These are phyloP conservation scores for Carollia perspicillata DNA, from an alignment of 2,113 vertebrate species.

Conservation along the genomic window DNA sequence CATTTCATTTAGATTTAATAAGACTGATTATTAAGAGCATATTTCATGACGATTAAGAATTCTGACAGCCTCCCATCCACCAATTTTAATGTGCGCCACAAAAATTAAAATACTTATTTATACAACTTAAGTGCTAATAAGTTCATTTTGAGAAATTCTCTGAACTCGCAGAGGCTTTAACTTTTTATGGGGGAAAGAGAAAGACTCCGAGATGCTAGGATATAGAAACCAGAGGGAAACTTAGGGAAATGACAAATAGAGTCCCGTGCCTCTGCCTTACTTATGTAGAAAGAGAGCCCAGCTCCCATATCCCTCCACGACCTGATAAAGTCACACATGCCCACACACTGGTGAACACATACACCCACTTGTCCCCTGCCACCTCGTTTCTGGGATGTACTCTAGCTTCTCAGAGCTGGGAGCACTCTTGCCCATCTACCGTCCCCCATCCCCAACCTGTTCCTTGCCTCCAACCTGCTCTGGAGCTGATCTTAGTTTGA, in stretches of 20 bases:
- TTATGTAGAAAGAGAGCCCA: not conserved
- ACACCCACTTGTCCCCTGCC: not conserved
- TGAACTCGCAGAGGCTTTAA: slow-evolving; percentile 54
- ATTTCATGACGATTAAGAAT: slow-evolving; percentile 68
- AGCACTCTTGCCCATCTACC: too few species aligned
- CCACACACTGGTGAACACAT: not conserved
- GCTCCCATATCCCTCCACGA: not conserved
- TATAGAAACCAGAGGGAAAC: slow-evolving; percentile 10
- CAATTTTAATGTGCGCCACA: slow-evolving; percentile 72
- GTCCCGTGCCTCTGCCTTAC: not conserved
- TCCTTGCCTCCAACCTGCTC: not conserved
- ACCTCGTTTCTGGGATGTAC: not conserved
- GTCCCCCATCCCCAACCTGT: not conserved
- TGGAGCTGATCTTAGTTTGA: not conserved
- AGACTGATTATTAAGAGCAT: slow-evolving; percentile 69
- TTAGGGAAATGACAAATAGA: not conserved
- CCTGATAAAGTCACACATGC: not conserved
- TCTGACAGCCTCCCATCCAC: slow-evolving; percentile 69
- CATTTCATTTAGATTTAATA: slow-evolving; percentile 72
- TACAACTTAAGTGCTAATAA: slow-evolving; percentile 70
- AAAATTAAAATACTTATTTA: slow-evolving; percentile 80
- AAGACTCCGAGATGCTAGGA: not conserved
- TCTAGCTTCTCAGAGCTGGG: not conserved
- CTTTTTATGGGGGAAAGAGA: slow-evolving; percentile 47
- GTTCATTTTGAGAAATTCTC: slow-evolving; percentile 59